phyloP scores from a whole-genome alignment of 2,888 invertebrate species.

The Fabriciana adippe region DNA sequence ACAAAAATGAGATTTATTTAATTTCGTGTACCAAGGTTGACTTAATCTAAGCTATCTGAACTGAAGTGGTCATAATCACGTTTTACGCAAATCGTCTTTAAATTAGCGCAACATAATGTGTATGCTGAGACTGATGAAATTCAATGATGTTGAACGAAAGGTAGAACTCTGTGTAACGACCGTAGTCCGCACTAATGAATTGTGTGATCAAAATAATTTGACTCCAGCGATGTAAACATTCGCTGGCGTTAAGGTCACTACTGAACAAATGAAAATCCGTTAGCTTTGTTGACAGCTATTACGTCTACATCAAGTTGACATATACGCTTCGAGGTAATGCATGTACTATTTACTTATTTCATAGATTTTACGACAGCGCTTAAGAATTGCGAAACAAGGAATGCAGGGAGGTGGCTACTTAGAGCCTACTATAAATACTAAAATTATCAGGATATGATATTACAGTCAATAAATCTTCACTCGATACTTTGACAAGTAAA shows the following conservation, averaged over 20 bases:
- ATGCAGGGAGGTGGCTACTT: conserved; percentile 67
- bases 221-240: conserved; percentile 32
- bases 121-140: conserved; percentile 33
- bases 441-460: conserved; percentile 65
- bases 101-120: conserved; percentile 34
- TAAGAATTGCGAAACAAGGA: conserved; percentile 70
- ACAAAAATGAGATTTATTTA: background rate
- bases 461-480: conserved; percentile 61
- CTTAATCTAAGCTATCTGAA: conserved; percentile 26
- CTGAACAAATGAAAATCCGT: conserved; percentile 67
- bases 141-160: conserved; percentile 29
- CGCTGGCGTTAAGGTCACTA: conserved; percentile 53
- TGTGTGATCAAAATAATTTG: conserved; percentile 29
- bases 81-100: conserved; percentile 36
- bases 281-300: conserved; percentile 71
- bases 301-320: conserved; percentile 68
- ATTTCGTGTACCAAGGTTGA: conserved; percentile 23
- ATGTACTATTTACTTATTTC: conserved; percentile 78
- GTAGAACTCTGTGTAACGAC: conserved; percentile 36
- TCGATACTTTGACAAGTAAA: conserved; percentile 55
- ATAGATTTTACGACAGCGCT: conserved; percentile 74
- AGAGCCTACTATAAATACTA: conserved; percentile 71
- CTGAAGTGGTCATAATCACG: conserved; percentile 31
- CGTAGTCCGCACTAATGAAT: conserved; percentile 28
- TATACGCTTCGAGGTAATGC: conserved; percentile 74